These are phyloP conservation scores for Danio aesculapii DNA, from an alignment of 2,797 vertebrate genomes.

Conservation along the genomic window DNA sequence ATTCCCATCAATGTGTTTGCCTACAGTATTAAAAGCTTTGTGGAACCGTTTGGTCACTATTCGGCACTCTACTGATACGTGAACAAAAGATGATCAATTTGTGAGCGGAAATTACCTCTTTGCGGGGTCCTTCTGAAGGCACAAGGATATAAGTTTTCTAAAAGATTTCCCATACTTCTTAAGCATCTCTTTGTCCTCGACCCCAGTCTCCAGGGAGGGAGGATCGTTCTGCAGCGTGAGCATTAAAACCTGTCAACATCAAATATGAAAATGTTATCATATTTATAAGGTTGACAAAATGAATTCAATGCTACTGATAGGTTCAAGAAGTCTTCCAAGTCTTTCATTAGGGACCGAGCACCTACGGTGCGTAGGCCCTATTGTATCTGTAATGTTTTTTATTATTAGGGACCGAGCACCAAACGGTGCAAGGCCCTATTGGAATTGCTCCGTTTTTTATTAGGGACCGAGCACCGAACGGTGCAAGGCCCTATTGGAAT, in stretches of 20 bases:
- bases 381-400: too few species aligned
- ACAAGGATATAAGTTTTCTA: constrained; percentile 95
- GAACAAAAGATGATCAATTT: too few species aligned
- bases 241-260: constrained; percentile 90
- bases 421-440: too few species aligned
- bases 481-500: too few species aligned
- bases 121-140: constrained; percentile 98
- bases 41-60: background rate
- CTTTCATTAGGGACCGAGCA: too few species aligned
- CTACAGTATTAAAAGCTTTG: background rate
- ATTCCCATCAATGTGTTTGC: constrained; percentile 45
- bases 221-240: constrained; percentile 96
- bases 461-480: too few species aligned
- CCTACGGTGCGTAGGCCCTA: too few species aligned
- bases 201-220: constrained; percentile 92
- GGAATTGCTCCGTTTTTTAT: too few species aligned
- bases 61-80: too few species aligned
- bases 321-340: too few species aligned
- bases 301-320: background rate
- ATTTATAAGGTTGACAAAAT: background rate
- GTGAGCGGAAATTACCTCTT: constrained; percentile 84
- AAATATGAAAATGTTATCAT: background rate
- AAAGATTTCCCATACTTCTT: constrained; percentile 98
- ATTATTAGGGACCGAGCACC: too few species aligned
- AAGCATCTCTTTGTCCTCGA: constrained; percentile 95